A percentile compares a stretch with the other conserved stretches of the same genome.
Conservation (phyloP, 2,113 vertebrate species). For the Psittacus erithacus region DNA sequence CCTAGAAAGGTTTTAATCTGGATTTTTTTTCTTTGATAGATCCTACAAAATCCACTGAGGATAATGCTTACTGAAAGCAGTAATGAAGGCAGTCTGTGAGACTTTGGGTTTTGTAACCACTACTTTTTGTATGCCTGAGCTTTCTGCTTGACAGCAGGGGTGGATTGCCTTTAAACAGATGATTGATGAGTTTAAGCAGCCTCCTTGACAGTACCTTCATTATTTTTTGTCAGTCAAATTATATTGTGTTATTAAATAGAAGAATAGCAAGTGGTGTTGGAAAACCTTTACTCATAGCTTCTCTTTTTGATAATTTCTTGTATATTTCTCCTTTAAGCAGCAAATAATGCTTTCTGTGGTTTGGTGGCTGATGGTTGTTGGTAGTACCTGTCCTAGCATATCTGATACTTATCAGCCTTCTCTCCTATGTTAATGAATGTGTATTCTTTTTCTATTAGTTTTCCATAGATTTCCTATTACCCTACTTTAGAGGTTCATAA, state of each 20-base stretch:
- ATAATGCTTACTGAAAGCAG: neutral
- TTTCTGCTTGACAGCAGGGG: neutral
- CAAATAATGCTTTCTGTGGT: neutral
- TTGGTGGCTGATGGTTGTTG: neutral
- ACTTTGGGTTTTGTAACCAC: neutral
- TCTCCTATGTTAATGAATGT: rapidly evolving
- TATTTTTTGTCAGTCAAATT: neutral
- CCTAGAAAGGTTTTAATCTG: neutral
- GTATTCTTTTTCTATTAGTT: neutral
- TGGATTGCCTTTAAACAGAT: conserved; percentile 1
- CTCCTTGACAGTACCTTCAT: neutral
- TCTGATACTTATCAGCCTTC: neutral
- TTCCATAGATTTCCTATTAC: neutral
- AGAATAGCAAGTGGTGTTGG: neutral
- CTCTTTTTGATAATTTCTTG: neutral
- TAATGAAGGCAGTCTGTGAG: neutral
- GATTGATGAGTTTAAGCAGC: conserved; percentile 13
- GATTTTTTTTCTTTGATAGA: neutral
- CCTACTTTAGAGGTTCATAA: neutral
- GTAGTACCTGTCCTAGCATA: neutral
- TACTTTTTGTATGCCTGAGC: neutral
- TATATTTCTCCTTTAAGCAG: neutral
- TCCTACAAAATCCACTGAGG: neutral
- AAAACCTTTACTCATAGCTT: neutral
- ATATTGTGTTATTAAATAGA: neutral